phyloP scores from a whole-genome alignment of 1,140 invertebrate genomes.

The Drosophila seguyi region DNA sequence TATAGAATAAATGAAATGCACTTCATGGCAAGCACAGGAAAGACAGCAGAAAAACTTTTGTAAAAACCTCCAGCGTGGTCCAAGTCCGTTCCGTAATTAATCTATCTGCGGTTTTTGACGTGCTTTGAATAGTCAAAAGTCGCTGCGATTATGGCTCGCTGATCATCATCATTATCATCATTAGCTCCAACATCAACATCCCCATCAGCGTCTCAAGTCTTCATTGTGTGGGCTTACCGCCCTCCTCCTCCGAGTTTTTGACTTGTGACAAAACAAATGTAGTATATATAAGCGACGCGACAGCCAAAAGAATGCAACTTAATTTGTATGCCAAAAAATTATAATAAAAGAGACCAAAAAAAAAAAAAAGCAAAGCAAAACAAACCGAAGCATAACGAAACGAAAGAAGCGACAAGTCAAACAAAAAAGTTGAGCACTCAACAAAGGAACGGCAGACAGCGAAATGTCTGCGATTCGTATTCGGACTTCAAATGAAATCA shows the following conservation, averaged over 20 bases:
- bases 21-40: conserved; percentile 65
- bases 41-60: conserved; percentile 2
- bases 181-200: conserved; percentile 26
- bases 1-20: conserved; percentile 82
- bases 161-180: conserved; percentile 61
- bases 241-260: conserved; percentile 1
- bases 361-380: conserved; percentile 14
- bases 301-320: conserved; percentile 64
- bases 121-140: conserved; percentile 75
- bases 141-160: conserved; percentile 65
- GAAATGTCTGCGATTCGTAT: conserved; percentile 55
- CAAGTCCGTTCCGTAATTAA: conserved; percentile 75
- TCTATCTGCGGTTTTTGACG: conserved; percentile 76
- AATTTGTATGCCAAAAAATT: conserved; percentile 68
- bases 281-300: conserved; percentile 25
- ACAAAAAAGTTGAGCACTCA: conserved; percentile 58
- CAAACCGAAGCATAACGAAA: conserved; percentile 42
- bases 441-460: conserved; percentile 57
- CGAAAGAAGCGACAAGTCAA: conserved; percentile 60
- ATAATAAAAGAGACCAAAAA: conserved; percentile 42
- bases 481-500: conserved; percentile 79
- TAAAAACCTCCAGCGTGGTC: conserved; percentile 19
- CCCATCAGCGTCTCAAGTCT: conserved; percentile 30
- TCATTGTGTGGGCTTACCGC: conserved; percentile 60
- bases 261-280: conserved; percentile 38